Base-by-base conservation (phyloP, 1,140 invertebrate species). In the Episyrphus balteatus region DNA sequence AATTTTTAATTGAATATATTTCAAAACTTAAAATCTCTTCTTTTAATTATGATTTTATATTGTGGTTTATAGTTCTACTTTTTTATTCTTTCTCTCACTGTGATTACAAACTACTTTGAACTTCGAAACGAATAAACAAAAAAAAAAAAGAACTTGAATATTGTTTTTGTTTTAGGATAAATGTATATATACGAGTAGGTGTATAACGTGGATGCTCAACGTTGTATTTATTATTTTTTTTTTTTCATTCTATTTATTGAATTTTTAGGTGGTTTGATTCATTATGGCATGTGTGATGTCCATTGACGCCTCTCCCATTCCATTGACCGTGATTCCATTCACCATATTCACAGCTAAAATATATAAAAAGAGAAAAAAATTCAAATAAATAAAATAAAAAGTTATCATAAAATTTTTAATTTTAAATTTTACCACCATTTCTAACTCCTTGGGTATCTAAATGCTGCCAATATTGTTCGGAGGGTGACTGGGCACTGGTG, bases 381-480 rank as follows among this genome's bases (percentile, higher is more conserved):
- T 10, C 26, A 10, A 9, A 46, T 49, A 42, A 42, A n/a, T n/a
- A n/a, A 37, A 33, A 36, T 26, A 12, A 32, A 37, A 13, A 5
- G 8, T 48, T 2, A 11, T 14, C 5, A 38, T 15, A 5, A 31
- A 8, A 12, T 10, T 32, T 18, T 30, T 21, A 40, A 40, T 8
- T 18, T 40, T 18, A 11, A 37, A 19, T 40, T 21, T 53, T 49
- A 57, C 55, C 53, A 68, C 66, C 62, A 50, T 62, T 68, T 17
- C 66, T 54, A 15, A 51, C 57, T 31, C 59, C 62, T 52, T 66
- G 85, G 6, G 82, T 77, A 66, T 92, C 89, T 38, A 92, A 68
- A 47, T 86, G 86, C 46, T 81, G 80, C 90, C 90, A 93, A 61
- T 92, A 92, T 34, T 80, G 77, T 71, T 97, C 92, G 61, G 88